Base-by-base conservation (phyloP, 2,888 invertebrate species). In the Polyommatus icarus region DNA sequence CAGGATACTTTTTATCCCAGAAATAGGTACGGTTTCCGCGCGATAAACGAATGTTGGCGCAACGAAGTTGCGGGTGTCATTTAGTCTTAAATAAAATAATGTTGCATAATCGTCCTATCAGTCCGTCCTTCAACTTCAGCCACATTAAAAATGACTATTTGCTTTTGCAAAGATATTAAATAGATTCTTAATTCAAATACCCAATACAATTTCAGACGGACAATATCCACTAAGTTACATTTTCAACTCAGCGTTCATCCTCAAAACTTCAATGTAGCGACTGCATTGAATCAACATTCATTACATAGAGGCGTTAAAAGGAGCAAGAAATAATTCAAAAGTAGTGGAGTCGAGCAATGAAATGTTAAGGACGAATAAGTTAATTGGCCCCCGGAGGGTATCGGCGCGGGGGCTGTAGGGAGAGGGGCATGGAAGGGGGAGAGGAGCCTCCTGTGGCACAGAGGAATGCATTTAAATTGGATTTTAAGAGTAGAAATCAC, bases 401-500 rank as follows among this genome's bases (percentile, higher is more conserved):
- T 93, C 92, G 92, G 87, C 88, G 67, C 59, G 59, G 59, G 59
- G n/a, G 20, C 54, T 54, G 54, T 12, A 10, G 24, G 61, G 61
- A 20, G 8, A n/a, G 6, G 15, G 67, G 46, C 0, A 46, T n/a
- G 10, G 10, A 12, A 46, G 67, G 29, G 24, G 29, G 67, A 29
- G 67, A 7, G 88, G 87, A 84, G 88, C 88, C 91, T 91, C 91
- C 92, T 91, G 93, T 88, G 93, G 91, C 92, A 90, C 93, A 92
- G 92, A 93, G 94, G 93, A 94, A 94, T 94, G 93, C 94, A 94
- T 94, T 94, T 94, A 94, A 94, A 94, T 94, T 93, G 93, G 93
- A 93, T 93, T 94, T 93, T 94, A 94, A 93, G 94, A 93, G 92
- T 91, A 92, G 93, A 93, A 94, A 94, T 93, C 93, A 92, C 92